phyloP scores from a whole-genome alignment of 1,140 invertebrate genomes.

The Pachyrhynchus sulphureomaculatus region DNA sequence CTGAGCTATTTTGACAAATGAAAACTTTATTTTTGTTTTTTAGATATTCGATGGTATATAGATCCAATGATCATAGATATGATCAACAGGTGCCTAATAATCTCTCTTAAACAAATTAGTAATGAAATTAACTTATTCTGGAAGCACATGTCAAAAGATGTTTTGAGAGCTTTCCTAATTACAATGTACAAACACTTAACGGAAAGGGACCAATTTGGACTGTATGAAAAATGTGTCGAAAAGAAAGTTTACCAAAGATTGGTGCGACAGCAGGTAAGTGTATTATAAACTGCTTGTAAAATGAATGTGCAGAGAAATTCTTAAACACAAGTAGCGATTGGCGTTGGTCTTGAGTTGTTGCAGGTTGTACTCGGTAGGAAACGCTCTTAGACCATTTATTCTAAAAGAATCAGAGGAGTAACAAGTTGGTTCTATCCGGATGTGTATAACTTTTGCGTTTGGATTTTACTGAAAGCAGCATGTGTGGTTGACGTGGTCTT shows the following conservation, averaged over 20 bases:
- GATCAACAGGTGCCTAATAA: not conserved
- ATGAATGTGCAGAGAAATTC: too few relatives aligned
- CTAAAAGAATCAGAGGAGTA: too few relatives aligned
- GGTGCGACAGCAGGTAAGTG: not conserved
- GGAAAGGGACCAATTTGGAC: not conserved
- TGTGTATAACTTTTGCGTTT: too few relatives aligned
- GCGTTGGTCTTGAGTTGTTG: too few relatives aligned
- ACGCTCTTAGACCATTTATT: too few relatives aligned
- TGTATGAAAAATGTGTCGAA: slow-evolving; percentile 6
- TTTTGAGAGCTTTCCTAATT: slow-evolving; percentile 4
- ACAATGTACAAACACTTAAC: not conserved
- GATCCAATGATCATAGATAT: slow-evolving; percentile 15
- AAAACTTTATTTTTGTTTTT: slow-evolving; percentile 5
- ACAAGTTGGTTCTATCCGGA: too few relatives aligned
- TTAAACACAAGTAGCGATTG: too few relatives aligned
- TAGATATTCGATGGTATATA: slow-evolving; percentile 16
- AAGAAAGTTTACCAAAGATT: slow-evolving; percentile 10
- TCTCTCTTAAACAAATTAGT: slow-evolving; percentile 6
- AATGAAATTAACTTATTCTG: slow-evolving; percentile 15
- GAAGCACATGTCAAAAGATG: slow-evolving; percentile 1
- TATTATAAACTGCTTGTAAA: too few relatives aligned
- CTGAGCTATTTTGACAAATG: too few relatives aligned
- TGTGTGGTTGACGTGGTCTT: too few relatives aligned
- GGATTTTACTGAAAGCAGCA: too few relatives aligned
- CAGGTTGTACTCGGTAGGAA: too few relatives aligned